A percentile compares a stretch with the other conserved stretches of the same genome.
Evolutionary conservation across 2,888 invertebrate genomes (phyloP).

Genomic region (Keiferia lycopersicella): DNA sequence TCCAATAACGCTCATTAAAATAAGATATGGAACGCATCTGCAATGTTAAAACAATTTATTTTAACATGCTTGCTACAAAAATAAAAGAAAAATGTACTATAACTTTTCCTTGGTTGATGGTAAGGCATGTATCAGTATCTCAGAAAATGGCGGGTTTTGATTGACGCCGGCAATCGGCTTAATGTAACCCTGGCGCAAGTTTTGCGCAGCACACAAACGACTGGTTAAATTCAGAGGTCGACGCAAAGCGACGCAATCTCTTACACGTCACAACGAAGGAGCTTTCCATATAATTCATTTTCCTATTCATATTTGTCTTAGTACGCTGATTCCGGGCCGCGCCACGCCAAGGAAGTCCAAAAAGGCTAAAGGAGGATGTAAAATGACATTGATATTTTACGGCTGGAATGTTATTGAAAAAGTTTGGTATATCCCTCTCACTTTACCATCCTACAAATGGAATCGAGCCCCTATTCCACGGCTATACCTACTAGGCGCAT

Average conservation of each 20-base stretch:
- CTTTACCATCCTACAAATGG: conserved; percentile 57
- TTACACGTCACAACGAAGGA: conserved; percentile 76
- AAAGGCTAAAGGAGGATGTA: conserved; percentile 47
- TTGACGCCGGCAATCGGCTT: conserved; percentile 79
- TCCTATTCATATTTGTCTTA: conserved; percentile 80
- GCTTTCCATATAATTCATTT: conserved; percentile 79
- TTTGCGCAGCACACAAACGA: conserved; percentile 73
- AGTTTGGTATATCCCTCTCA: conserved; percentile 53
- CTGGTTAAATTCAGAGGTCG: conserved; percentile 79
- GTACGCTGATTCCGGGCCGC: conserved; percentile 57
- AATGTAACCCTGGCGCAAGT: conserved; percentile 79
- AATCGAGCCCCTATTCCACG: conserved; percentile 49
- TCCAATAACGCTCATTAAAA: not conserved
- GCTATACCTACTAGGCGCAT: conserved; percentile 52
- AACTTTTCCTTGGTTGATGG: conserved; percentile 46
- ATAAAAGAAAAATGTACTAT: conserved; percentile 42
- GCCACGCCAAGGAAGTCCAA: conserved; percentile 43
- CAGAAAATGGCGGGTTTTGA: conserved; percentile 75
- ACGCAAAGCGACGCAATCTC: conserved; percentile 78
- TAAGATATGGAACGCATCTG: not conserved
- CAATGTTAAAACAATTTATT: not conserved
- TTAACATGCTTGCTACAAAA: not conserved
- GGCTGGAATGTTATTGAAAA: conserved; percentile 57
- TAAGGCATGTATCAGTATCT: conserved; percentile 59
- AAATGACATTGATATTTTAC: conserved; percentile 57